Base-by-base conservation (phyloP, 30 jellyfish, hydroid and myxozoan species). In the Turritopsis rubra region DNA sequence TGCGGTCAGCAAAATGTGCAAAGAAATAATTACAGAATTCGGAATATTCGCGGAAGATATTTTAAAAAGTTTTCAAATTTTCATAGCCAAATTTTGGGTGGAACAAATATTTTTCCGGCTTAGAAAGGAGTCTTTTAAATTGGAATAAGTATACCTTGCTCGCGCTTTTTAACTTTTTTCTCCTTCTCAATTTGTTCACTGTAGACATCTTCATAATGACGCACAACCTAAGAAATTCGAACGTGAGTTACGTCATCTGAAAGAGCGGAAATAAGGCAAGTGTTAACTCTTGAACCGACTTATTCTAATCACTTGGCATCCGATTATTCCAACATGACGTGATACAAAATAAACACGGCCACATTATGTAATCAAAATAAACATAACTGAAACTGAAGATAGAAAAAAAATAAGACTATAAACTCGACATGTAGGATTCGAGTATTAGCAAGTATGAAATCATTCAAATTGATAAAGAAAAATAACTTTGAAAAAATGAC, bases 191-290 rank as follows among this genome's bases (percentile, higher is more conserved):
- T 29, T 28, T 77, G 25, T 26, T 77, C 71, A 77, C 19, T 29
- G 73, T 77, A 60, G 7, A 77, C 71, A 30, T 25, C 19, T 77
- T 77, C 72, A 30, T 77, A 77, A 60, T 77, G 28, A 20, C 71
- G 71, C 18, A 77, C 85, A 24, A 77, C 72, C 85, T 77, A 30
- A 77, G 7, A 18, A 72, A 72, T 41, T 41, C 60, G 60, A 41
- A 41, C 60, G 60, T 41, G 60, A 41, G 60, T 41, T 5, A 41
- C 60, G 60, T 41, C 60, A 41, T n/a, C 60, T 41, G 13, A 41
- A 3, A 41, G 60, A 41, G 60, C 60, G 60, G 60, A 41, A 41
- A 41, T 41, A 41, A 41, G 9, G 5, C 60, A 41, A 41, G 60
- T 41, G 60, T 5, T 13, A 41, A 41, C 60, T 41, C 60, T 41